Base-by-base conservation (phyloP, 2,888 invertebrate species). In the Lycaena phlaeas region DNA sequence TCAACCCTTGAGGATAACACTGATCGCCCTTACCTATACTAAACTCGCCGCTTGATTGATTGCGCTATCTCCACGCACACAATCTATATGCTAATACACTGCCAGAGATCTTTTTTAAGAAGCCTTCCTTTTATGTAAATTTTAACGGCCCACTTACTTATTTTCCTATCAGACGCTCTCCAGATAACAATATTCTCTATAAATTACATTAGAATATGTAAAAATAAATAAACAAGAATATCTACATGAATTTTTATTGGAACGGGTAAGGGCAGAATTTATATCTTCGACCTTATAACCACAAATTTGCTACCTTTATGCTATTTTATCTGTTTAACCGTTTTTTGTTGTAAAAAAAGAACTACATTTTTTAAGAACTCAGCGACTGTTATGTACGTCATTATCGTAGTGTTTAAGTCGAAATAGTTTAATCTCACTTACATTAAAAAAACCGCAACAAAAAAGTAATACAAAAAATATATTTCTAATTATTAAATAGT, bases 51-150 rank as follows among this genome's bases (percentile, higher is more conserved):
- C 38, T 34, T 74, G 72, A 77, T 76, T 71, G 74, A 74, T 71
- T 65, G 59, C 57, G 50, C 50, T 53, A 50, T 54, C 56, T 53
- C 51, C 59, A 56, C 64, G 64, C 60, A 61, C 61, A 66, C 71
- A 71, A 72, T 77, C 64, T 74, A 73, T 68, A 76, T 75, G 75
- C 64, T 67, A 76, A 77, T 70, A 57, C 42, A 44, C 44, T 41
- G 44, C 46, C n/a, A 43, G 51, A 52, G 54, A 57, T 50, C 52
- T 56, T 58, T 61, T 61, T 61, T 56, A 56, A 60, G 31, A 17
- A 58, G 60, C 53, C 53, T 64, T 63, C 44, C 68, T 68, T 73
- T 72, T 74, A 76, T 74, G 70, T 65, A 68, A 69, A 72, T 60
- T 55, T 57, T 61, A 69, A 70, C 68, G 69, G 59, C 65, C 61